Evolutionary conservation across 1,140 invertebrate species (phyloP).

Genomic region (Zelostemma sp.): DNA sequence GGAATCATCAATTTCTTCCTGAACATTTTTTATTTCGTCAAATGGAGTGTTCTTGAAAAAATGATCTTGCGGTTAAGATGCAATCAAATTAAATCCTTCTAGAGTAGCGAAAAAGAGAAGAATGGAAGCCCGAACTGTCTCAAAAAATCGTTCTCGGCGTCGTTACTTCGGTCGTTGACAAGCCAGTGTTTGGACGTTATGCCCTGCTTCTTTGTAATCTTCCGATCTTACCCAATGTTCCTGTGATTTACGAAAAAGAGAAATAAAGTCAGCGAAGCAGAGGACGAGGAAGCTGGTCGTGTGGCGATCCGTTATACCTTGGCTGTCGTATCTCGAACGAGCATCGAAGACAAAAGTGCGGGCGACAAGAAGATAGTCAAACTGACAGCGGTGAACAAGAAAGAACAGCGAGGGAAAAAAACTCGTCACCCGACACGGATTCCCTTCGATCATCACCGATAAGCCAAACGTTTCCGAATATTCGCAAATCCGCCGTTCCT

Average conservation of each 20-base stretch:
- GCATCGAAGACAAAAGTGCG: constrained; percentile 56
- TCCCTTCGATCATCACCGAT: constrained; percentile 37
- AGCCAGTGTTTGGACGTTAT: constrained; percentile 59
- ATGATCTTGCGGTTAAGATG: neutral
- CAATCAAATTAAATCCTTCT: constrained; percentile 2
- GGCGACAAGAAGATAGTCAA: neutral
- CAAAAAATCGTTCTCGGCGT: constrained; percentile 44
- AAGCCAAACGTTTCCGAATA: constrained; percentile 20
- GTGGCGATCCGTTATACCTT: constrained; percentile 62
- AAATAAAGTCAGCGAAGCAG: constrained; percentile 13
- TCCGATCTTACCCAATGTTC: constrained; percentile 51
- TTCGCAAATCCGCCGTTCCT: constrained; percentile 40
- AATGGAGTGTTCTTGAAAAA: neutral
- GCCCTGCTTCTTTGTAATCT: constrained; percentile 61
- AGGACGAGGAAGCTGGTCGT: constrained; percentile 43
- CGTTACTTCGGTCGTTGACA: constrained; percentile 56
- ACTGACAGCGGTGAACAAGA: constrained; percentile 13
- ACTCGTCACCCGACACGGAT: constrained; percentile 54
- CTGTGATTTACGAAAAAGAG: constrained; percentile 10
- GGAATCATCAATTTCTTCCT: neutral
- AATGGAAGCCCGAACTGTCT: constrained; percentile 26
- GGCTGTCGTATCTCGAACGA: constrained; percentile 50
- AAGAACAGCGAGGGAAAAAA: constrained; percentile 33
- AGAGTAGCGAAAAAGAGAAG: constrained; percentile 1
- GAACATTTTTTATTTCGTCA: neutral